Evolutionary conservation across 2,888 invertebrate genomes (phyloP).

Genomic region (Tryphoninae sp.): DNA sequence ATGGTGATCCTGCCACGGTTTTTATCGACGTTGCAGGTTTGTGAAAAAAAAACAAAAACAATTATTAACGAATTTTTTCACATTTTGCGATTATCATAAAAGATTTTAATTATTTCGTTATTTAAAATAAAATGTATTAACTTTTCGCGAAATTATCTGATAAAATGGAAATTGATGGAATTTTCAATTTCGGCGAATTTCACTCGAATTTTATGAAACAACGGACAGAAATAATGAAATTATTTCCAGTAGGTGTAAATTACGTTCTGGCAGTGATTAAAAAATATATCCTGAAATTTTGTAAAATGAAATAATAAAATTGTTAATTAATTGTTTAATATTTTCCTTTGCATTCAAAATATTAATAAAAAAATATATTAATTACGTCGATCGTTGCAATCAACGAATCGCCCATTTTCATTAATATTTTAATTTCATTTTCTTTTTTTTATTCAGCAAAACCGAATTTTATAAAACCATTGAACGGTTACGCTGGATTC

Average conservation of each 20-base stretch:
- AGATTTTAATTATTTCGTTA: conserved; percentile 35
- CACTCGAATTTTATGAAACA: no score
- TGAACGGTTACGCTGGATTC: conserved; percentile 91
- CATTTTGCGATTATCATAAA: no score
- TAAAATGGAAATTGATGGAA: no score
- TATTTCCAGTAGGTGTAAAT: no score
- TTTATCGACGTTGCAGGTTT: conserved; percentile 88
- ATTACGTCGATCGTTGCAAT: background rate
- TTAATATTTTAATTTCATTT: conserved; percentile 79
- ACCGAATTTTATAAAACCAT: conserved; percentile 92
- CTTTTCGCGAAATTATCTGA: background rate
- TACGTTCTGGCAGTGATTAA: no score
- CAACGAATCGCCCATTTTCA: conserved; percentile 85
- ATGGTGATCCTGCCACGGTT: conserved; percentile 86
- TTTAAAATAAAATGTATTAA: conserved; percentile 81
- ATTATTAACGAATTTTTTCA: background rate
- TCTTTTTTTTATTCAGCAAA: conserved; percentile 84
- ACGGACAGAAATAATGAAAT: no score
- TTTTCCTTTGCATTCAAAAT: background rate
- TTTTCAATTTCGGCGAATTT: no score
- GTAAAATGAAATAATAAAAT: background rate
- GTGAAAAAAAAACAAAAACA: conserved; percentile 30
- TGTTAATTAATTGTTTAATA: background rate
- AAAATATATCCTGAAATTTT: no score
- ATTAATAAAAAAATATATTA: background rate